Base-by-base conservation (phyloP, 2,797 vertebrate species). In the Pterois miles region DNA sequence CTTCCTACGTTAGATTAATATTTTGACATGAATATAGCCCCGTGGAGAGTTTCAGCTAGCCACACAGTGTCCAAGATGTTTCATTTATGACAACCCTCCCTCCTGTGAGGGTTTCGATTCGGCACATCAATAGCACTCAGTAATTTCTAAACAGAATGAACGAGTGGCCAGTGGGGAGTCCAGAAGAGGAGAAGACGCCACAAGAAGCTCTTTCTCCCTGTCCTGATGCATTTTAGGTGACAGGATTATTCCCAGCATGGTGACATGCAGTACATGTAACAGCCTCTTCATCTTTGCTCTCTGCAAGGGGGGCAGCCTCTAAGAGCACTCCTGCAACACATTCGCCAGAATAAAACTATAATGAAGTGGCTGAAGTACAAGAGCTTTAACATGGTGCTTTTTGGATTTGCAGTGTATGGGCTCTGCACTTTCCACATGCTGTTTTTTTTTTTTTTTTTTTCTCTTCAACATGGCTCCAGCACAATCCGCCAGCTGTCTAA, bases 141-240 rank as follows among this genome's bases (percentile, higher is more conserved):
- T 81, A 38, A 83, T 85, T 89, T 91, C 81, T 85, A 85, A 91
- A 85, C 71, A 84, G 80, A 89, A 84, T 69, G 86, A 86, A 71
- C 73, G 83, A 93, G 68, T 12, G 70, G 81, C 86, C 82, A 71
- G 80, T 36, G 27, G 88, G 88, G 88, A 88, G 79, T 74, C 72
- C 22, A 20, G 56, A 71, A 80, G 58, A 70, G 76, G 60, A 81
- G 74, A 80, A 60, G 56, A 38, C 13, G 27, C 22, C 69, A 60
- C 38, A 34, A 80, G 80, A 68, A 72, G 71, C 56, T 78, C 33
- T 59, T 48, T 74, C 48, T 65, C 40, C 54, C 58, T 43, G 25
- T 76, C 66, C 74, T 29, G 59, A 53, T 50, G 59, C 58, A 65
- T 86, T 82, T 74, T 81, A 53, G 27, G 64, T 38, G 83, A 86